Evolutionary conservation across 1,140 invertebrate species (phyloP).

Genomic region (Euschistus heros): DNA sequence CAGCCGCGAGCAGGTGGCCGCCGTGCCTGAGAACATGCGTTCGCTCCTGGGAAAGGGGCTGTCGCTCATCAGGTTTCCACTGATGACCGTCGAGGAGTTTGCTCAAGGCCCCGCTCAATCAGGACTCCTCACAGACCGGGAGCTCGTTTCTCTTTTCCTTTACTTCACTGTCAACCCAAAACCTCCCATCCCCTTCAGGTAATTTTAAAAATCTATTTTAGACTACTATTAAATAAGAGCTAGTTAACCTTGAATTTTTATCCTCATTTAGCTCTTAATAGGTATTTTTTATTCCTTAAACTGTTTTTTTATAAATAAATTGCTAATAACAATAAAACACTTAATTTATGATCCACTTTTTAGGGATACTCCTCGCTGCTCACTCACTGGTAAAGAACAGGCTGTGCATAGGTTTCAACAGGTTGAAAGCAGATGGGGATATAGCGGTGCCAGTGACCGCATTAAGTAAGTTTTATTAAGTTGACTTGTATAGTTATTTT

Average conservation of each 20-base stretch:
- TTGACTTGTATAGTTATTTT: not conserved
- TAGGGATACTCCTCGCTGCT: slow-evolving; percentile 63
- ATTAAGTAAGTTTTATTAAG: slow-evolving; percentile 48
- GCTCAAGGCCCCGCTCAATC: slow-evolving; percentile 67
- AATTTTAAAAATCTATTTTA: not conserved
- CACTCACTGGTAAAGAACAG: slow-evolving; percentile 73
- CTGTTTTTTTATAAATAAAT: too few relatives aligned
- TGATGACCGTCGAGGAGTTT: slow-evolving; percentile 83
- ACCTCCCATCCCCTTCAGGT: slow-evolving; percentile 36
- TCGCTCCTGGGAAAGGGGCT: slow-evolving; percentile 55
- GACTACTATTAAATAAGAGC: too few relatives aligned
- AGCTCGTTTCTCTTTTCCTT: slow-evolving; percentile 64
- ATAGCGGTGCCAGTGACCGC: slow-evolving; percentile 73
- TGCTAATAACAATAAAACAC: too few relatives aligned
- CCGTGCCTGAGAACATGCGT: slow-evolving; percentile 60
- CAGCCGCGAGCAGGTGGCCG: slow-evolving; percentile 47
- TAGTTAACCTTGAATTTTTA: not conserved
- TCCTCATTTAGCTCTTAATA: not conserved
- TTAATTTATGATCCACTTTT: not conserved
- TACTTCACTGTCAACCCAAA: slow-evolving; percentile 71
- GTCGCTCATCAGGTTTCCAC: slow-evolving; percentile 66
- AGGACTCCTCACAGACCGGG: slow-evolving; percentile 57
- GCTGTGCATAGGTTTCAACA: slow-evolving; percentile 70
- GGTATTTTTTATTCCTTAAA: too few relatives aligned
- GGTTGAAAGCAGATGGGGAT: slow-evolving; percentile 76